Conservation (phyloP, 2,113 vertebrate species). For the Strix uralensis region DNA sequence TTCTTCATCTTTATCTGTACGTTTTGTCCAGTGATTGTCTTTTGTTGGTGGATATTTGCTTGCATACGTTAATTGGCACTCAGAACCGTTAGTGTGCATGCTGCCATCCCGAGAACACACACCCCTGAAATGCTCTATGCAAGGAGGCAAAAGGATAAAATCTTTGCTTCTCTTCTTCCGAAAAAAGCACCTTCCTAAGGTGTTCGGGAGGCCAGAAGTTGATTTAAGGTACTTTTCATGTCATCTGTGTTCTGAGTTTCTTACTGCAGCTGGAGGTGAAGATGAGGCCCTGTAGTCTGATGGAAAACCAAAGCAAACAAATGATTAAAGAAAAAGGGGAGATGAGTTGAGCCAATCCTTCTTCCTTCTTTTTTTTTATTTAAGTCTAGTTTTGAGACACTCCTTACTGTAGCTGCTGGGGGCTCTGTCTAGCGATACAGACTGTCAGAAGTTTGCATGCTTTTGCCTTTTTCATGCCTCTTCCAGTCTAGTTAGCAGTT, state of each 20-base stretch:
- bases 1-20: neutral
- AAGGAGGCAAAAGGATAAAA: neutral
- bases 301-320: neutral
- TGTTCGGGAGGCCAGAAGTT: neutral
- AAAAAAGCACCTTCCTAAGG: neutral
- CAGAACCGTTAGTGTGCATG: neutral
- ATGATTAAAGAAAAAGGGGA: neutral
- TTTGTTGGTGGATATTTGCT: neutral
- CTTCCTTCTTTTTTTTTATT: neutral
- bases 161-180: neutral
- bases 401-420: neutral
- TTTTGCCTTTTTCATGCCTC: neutral
- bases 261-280: neutral
- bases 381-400: neutral
- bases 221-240: neutral
- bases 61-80: neutral
- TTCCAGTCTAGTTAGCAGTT: neutral
- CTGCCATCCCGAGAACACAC: neutral
- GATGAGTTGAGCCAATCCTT: neutral
- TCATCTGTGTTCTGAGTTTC: neutral
- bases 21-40: neutral
- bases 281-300: neutral
- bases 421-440: neutral
- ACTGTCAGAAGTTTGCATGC: neutral
- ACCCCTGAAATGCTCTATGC: fast-evolving